Evolutionary conservation across 2,888 invertebrate species (phyloP).

Genomic region (Gymnosoma rotundatum): DNA sequence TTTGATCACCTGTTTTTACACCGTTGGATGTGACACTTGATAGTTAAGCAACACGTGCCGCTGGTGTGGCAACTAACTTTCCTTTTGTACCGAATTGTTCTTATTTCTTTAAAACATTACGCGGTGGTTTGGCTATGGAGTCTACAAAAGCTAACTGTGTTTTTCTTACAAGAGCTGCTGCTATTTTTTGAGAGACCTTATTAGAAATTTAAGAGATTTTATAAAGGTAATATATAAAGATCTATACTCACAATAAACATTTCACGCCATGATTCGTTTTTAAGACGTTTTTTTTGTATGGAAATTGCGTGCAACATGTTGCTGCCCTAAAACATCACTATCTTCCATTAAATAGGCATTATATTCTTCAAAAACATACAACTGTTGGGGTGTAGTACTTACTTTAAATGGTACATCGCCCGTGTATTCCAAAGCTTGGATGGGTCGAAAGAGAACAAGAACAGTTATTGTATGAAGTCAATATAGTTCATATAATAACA

Average conservation of each 20-base stretch:
- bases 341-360: slow-evolving; percentile 96
- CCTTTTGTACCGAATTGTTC: slow-evolving; percentile 87
- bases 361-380: slow-evolving; percentile 92
- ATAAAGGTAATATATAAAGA: not conserved
- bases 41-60: slow-evolving; percentile 85
- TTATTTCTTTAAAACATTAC: slow-evolving; percentile 91
- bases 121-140: slow-evolving; percentile 93
- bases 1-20: slow-evolving; percentile 80
- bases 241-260: slow-evolving; percentile 88
- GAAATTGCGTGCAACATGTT: slow-evolving; percentile 91
- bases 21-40: slow-evolving; percentile 82
- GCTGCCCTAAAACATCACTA: slow-evolving; percentile 93
- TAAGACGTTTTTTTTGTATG: slow-evolving; percentile 87
- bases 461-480: not conserved
- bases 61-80: slow-evolving; percentile 85
- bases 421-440: slow-evolving; percentile 91
- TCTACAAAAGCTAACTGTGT: slow-evolving; percentile 96
- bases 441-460: not conserved
- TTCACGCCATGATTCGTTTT: slow-evolving; percentile 95
- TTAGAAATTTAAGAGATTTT: slow-evolving; percentile 92
- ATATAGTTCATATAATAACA: not conserved
- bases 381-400: slow-evolving; percentile 92
- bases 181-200: slow-evolving; percentile 89
- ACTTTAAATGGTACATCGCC: slow-evolving; percentile 96
- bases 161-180: slow-evolving; percentile 89